Conservation (phyloP, 1,140 invertebrate species). For the Drosophila equinoxialis region DNA sequence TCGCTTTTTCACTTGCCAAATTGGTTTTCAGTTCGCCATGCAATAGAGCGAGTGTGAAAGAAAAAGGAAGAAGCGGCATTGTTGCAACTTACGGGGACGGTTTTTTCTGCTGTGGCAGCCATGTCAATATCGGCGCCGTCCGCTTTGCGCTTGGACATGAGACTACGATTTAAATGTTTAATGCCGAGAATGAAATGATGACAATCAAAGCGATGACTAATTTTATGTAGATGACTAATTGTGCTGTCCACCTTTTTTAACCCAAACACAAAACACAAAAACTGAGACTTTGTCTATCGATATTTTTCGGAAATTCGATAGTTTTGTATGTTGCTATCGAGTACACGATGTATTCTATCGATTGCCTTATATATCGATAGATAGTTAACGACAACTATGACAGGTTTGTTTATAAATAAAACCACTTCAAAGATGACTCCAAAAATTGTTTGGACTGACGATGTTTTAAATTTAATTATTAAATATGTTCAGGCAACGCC, state of each 20-base stretch:
- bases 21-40: no score
- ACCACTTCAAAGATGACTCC: background rate
- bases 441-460: background rate
- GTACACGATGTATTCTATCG: background rate
- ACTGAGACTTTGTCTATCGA: background rate
- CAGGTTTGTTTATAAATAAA: no score
- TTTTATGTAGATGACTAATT: background rate
- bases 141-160: constrained; percentile 57
- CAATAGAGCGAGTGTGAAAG: no score
- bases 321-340: background rate
- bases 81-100: constrained; percentile 29
- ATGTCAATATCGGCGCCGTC: constrained; percentile 40
- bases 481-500: constrained; percentile 1
- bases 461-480: constrained; percentile 9
- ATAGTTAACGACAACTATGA: background rate
- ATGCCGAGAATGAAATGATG: background rate
- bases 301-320: background rate
- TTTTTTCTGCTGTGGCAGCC: constrained; percentile 37
- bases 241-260: background rate
- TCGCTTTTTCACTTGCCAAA: no score
- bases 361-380: background rate
- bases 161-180: background rate
- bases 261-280: background rate
- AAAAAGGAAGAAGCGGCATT: no score
- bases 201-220: background rate